Evolutionary conservation across 2,113 vertebrate species (phyloP).

Genomic region (Notarius quadriscutis): DNA sequence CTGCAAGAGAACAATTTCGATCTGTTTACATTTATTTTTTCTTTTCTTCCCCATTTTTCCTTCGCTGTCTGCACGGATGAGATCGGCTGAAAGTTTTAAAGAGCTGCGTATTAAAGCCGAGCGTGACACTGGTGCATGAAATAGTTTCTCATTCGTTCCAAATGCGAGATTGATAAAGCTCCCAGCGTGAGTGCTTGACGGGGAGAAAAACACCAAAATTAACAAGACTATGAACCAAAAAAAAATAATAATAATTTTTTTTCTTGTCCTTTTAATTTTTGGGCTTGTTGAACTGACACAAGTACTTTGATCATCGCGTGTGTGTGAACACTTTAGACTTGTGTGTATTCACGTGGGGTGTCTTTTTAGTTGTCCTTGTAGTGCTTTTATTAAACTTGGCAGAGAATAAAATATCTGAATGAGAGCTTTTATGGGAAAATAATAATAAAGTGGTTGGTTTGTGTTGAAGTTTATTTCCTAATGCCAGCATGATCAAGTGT

Average conservation of each 20-base stretch:
- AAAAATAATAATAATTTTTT: conserved; percentile 57
- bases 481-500: background rate
- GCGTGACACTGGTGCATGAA: conserved; percentile 61
- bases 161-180: conserved; percentile 65
- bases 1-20: conserved; percentile 60
- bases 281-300: conserved; percentile 61
- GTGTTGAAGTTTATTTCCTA: background rate
- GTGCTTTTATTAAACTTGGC: no score
- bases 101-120: conserved; percentile 50
- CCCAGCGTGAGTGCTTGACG: conserved; percentile 57
- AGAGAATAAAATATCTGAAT: no score
- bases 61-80: conserved; percentile 51
- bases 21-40: conserved; percentile 48
- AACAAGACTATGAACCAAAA: conserved; percentile 67
- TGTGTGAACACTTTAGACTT: background rate
- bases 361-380: background rate
- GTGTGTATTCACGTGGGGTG: background rate
- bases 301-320: background rate
- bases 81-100: conserved; percentile 57
- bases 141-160: conserved; percentile 62
- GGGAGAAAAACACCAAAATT: conserved; percentile 60
- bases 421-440: background rate
- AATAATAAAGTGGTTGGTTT: no score
- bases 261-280: conserved; percentile 66
- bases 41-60: background rate